Evolutionary conservation across 92 coral and sea anemone genomes (phyloP).

Genomic region (Blastomussa wellsi): DNA sequence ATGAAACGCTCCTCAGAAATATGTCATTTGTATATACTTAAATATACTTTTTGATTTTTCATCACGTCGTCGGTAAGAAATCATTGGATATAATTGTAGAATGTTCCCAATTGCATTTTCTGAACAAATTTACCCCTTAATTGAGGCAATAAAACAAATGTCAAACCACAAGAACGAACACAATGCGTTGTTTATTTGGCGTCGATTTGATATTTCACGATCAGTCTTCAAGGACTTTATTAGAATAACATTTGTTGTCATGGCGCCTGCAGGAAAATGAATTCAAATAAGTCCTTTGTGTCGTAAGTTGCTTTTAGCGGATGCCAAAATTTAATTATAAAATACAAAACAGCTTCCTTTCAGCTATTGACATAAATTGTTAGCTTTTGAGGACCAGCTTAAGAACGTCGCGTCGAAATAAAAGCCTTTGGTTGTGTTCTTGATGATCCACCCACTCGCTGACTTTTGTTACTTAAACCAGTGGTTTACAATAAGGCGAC

Average conservation of each 20-base stretch:
- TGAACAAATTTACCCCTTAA: conserved; percentile 22
- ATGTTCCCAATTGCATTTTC: conserved; percentile 17
- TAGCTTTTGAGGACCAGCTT: conserved; percentile 12
- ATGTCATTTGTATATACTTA: not conserved
- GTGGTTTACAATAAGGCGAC: not conserved
- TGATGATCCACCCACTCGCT: not conserved
- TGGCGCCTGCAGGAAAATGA: not conserved
- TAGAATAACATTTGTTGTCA: conserved; percentile 45
- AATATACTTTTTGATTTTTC: not conserved
- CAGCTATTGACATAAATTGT: conserved; percentile 4
- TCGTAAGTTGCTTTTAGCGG: not conserved
- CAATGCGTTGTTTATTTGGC: conserved; percentile 17
- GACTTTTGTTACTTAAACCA: conserved; percentile 13
- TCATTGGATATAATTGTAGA: not conserved
- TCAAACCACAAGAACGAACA: conserved; percentile 25
- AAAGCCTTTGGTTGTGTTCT: conserved; percentile 17
- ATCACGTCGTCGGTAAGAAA: not conserved
- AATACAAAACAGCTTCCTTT: conserved; percentile 21
- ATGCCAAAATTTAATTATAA: conserved; percentile 27
- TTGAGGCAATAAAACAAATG: conserved; percentile 21
- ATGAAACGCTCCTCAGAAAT: not conserved
- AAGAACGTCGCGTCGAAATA: not conserved
- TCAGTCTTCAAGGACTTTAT: conserved; percentile 32
- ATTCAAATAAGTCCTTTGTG: conserved; percentile 10
- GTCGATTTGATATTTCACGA: conserved; percentile 31